phyloP scores from a whole-genome alignment of 2,888 invertebrate genomes.

The Coleophora deauratella region DNA sequence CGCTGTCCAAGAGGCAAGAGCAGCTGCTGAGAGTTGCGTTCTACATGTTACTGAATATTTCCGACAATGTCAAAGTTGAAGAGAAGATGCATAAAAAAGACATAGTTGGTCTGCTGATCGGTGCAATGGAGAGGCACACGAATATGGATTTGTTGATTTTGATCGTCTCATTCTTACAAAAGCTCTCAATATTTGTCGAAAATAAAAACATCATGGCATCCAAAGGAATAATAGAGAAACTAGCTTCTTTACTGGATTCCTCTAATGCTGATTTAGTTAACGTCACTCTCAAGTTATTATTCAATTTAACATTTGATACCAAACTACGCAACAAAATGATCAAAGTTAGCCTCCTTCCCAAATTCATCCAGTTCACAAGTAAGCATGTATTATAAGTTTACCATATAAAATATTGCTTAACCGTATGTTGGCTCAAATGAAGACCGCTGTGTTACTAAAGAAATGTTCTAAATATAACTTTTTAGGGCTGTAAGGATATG shows the following conservation, averaged over 20 bases:
- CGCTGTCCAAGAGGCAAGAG: conserved; percentile 93
- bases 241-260: conserved; percentile 84
- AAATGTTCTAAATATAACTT: too few species aligned
- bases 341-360: conserved; percentile 89
- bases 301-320: conserved; percentile 96
- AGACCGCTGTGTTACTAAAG: too few species aligned
- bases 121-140: conserved; percentile 88
- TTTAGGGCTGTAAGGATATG: too few species aligned
- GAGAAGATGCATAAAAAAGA: conserved; percentile 98
- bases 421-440: not conserved
- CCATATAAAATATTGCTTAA: not conserved
- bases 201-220: conserved; percentile 95
- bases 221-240: conserved; percentile 85
- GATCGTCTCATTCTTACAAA: conserved; percentile 94
- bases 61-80: conserved; percentile 95
- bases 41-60: conserved; percentile 94
- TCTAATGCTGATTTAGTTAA: conserved; percentile 82
- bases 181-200: conserved; percentile 93
- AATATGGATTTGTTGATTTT: conserved; percentile 92
- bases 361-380: conserved; percentile 91
- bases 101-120: conserved; percentile 89
- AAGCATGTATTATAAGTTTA: conserved; percentile 35
- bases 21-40: conserved; percentile 92
- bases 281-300: conserved; percentile 89
- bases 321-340: conserved; percentile 92